Evolutionary conservation across 1,140 invertebrate genomes (phyloP).

Genomic region (Drosophila sp.): DNA sequence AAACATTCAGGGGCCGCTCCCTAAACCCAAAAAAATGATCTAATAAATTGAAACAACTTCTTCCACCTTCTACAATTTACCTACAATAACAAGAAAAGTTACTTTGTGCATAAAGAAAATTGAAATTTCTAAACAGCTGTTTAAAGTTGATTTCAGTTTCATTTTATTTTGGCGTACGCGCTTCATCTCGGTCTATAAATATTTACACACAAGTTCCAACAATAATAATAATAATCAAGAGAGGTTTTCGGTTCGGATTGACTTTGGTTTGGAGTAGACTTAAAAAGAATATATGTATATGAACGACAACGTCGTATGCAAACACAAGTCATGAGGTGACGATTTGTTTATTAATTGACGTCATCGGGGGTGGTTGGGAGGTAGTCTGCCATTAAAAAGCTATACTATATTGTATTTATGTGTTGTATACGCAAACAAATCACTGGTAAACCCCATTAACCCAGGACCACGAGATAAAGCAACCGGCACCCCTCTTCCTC

Average conservation of each 20-base stretch:
- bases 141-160: slow-evolving; percentile 1
- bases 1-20: slow-evolving; percentile 16
- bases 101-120: slow-evolving; percentile 7
- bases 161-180: slow-evolving; percentile 34
- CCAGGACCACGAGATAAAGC: neutral
- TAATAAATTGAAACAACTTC: neutral
- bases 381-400: neutral
- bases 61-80: neutral
- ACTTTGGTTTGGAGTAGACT: neutral
- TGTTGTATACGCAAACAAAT: slow-evolving; percentile 2
- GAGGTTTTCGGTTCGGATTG: slow-evolving; percentile 20
- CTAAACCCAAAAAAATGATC: neutral
- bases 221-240: slow-evolving; percentile 22
- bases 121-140: slow-evolving; percentile 25
- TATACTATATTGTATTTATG: neutral
- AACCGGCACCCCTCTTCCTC: too few species aligned
- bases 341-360: slow-evolving; percentile 69
- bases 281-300: neutral
- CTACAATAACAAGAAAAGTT: neutral
- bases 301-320: slow-evolving; percentile 21
- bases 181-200: slow-evolving; percentile 42
- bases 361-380: slow-evolving; percentile 30
- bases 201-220: slow-evolving; percentile 46
- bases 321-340: slow-evolving; percentile 40
- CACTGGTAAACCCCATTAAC: neutral